phyloP scores from a whole-genome alignment of 2,797 vertebrate species.

The Danio choprae region DNA sequence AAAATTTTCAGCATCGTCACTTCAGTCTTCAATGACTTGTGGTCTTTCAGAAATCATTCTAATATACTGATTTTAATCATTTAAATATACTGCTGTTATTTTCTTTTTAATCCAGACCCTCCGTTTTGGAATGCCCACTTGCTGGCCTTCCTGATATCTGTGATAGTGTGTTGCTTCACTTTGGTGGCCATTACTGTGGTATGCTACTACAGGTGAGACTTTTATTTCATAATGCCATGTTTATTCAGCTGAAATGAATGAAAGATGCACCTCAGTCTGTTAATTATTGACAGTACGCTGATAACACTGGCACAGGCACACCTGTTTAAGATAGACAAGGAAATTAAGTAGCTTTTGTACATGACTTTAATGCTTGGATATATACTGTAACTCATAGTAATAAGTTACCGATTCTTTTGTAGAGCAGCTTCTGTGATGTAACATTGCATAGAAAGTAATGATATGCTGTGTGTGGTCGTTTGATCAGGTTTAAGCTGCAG shows the following conservation, averaged over 20 bases:
- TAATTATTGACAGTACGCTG: constrained; percentile 12
- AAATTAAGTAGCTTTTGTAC: constrained; percentile 13
- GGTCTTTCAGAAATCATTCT: neutral
- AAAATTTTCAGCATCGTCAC: too few relatives aligned
- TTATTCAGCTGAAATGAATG: neutral
- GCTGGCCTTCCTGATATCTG: constrained; percentile 91
- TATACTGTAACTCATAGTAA: constrained; percentile 14
- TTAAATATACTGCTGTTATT: neutral
- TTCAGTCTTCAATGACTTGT: too few relatives aligned
- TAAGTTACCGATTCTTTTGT: constrained; percentile 17
- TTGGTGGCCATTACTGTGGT: constrained; percentile 89
- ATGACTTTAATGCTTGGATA: neutral
- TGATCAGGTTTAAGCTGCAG: constrained; percentile 87
- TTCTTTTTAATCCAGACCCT: constrained; percentile 72
- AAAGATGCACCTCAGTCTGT: constrained; percentile 22
- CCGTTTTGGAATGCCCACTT: constrained; percentile 85
- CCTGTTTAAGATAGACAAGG: constrained; percentile 18
- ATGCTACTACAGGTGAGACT: constrained; percentile 92
- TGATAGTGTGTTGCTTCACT: constrained; percentile 91
- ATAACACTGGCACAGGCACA: neutral
- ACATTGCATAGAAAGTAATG: constrained; percentile 1
- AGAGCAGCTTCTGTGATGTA: constrained; percentile 5
- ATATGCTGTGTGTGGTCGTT: constrained; percentile 17
- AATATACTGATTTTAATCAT: neutral
- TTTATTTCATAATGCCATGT: constrained; percentile 20